Evolutionary conservation across 1,140 invertebrate genomes (phyloP).

Genomic region (Maconellicoccus hirsutus): DNA sequence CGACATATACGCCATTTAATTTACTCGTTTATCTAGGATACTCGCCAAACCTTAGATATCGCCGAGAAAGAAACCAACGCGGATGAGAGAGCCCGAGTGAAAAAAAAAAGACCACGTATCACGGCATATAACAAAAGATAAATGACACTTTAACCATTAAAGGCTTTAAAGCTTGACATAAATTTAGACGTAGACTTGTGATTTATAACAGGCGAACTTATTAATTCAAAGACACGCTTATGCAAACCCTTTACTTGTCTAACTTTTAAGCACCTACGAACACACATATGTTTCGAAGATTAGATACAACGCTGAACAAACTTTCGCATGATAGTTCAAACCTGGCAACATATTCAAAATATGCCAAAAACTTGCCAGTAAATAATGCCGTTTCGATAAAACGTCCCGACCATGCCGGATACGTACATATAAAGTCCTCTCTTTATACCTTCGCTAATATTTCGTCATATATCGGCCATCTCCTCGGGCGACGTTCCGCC

Average conservation of each 20-base stretch:
- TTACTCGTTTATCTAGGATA: no score
- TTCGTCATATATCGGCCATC: no score
- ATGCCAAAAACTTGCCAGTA: no score
- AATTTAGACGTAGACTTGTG: conserved; percentile 18
- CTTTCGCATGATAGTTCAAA: background rate
- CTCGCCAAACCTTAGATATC: no score
- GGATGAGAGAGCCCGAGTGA: background rate
- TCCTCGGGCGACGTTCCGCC: no score
- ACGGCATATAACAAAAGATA: background rate
- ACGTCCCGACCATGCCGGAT: no score
- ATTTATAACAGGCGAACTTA: conserved; percentile 16
- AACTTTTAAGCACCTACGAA: conserved; percentile 12
- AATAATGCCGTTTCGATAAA: no score
- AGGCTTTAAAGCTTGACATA: conserved; percentile 13
- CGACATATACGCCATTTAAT: no score
- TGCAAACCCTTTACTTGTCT: conserved; percentile 15
- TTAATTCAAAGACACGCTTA: conserved; percentile 15
- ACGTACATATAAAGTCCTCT: no score
- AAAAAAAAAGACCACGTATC: background rate
- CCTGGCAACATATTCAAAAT: no score
- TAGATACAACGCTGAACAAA: background rate
- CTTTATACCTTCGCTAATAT: no score
- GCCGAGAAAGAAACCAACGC: no score
- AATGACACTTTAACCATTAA: conserved; percentile 11
- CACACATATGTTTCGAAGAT: conserved; percentile 4